Evolutionary conservation across 2,888 invertebrate genomes (phyloP).

Genomic region (Syritta pipiens): DNA sequence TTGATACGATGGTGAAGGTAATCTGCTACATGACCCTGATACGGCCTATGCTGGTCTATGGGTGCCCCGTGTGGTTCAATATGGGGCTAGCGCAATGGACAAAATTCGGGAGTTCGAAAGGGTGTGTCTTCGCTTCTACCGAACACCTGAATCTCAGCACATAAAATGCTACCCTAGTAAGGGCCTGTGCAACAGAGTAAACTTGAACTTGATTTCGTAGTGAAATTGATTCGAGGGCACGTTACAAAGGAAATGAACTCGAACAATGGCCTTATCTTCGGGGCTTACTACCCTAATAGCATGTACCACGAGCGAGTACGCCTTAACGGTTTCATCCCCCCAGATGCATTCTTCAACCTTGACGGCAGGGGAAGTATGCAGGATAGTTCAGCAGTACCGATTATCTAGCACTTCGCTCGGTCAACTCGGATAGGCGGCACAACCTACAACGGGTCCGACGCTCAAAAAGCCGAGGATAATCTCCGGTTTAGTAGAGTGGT

Average conservation of each 20-base stretch:
- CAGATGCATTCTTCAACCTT: constrained; percentile 1
- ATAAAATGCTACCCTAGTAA: neutral
- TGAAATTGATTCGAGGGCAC: neutral
- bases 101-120: neutral
- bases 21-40: constrained; percentile 6
- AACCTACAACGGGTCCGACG: neutral
- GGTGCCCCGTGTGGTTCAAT: constrained; percentile 13
- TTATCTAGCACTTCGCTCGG: neutral
- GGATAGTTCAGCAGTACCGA: neutral
- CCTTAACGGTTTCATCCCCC: neutral
- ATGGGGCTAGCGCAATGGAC: neutral
- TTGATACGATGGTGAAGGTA: neutral
- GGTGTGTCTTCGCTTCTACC: neutral
- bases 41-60: constrained; percentile 14
- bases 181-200: neutral
- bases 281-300: neutral
- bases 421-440: neutral
- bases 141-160: neutral
- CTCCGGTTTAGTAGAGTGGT: no score
- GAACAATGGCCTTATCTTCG: neutral
- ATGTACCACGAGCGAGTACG: neutral
- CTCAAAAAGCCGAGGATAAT: neutral
- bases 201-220: neutral
- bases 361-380: neutral
- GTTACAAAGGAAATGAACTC: neutral